Conservation (phyloP, 2,797 vertebrate genomes). For the Phataginus tetradactyla region DNA sequence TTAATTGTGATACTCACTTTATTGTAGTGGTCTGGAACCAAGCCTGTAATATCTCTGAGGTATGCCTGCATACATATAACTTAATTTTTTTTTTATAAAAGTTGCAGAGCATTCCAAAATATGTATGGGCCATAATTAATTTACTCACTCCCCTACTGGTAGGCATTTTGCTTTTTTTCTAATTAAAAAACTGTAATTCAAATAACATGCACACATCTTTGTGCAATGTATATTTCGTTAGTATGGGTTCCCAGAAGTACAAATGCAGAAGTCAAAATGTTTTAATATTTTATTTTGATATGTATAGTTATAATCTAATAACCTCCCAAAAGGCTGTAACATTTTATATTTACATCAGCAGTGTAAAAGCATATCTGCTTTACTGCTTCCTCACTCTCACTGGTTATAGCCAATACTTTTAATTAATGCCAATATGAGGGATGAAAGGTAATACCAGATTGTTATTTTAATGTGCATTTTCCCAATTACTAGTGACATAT, state of each 20-base stretch:
- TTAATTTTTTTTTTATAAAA: neutral
- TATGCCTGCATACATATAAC: neutral
- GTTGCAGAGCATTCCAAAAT: neutral
- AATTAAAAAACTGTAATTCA: neutral
- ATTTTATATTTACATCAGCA: neutral
- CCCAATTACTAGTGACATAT: neutral
- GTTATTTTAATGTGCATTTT: slow-evolving; percentile 26
- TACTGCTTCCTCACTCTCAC: neutral
- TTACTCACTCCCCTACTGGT: neutral
- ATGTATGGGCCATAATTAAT: neutral
- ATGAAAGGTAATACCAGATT: neutral
- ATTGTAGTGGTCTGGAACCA: too few relatives aligned
- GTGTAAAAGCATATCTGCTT: neutral
- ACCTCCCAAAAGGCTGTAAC: neutral
- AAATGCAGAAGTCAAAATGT: neutral
- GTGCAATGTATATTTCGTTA: neutral
- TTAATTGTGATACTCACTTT: too few relatives aligned
- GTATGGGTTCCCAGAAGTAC: neutral
- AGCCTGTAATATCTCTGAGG: too few relatives aligned
- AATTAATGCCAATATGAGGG: neutral
- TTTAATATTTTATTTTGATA: neutral
- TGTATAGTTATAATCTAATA: neutral
- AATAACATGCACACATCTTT: neutral
- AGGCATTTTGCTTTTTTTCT: neutral
- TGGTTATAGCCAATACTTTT: neutral